Percentiles rank a stretch among this genome's conserved stretches.
Evolutionary conservation across 2,888 invertebrate genomes (phyloP).

Genomic region (Corythucha ciliata): DNA sequence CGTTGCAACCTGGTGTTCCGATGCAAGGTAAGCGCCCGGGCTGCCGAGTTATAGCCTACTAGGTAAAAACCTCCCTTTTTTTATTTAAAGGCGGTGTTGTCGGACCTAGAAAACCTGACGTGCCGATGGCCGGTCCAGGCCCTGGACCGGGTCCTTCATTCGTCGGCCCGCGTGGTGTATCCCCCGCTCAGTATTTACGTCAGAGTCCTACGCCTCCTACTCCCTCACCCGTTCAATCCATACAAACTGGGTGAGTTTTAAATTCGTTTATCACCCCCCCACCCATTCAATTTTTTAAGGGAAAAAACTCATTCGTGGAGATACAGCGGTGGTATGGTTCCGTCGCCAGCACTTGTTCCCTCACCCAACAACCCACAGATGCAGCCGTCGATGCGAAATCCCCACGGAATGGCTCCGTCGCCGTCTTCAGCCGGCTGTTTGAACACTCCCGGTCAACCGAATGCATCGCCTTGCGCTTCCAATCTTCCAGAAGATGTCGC

Average conservation of each 20-base stretch:
- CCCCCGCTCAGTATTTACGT: constrained; percentile 64
- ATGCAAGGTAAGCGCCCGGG: constrained; percentile 6
- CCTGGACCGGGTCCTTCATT: constrained; percentile 41
- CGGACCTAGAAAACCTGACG: constrained; percentile 18
- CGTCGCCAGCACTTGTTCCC: constrained; percentile 58
- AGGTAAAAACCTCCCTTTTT: not conserved
- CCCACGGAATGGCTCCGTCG: constrained; percentile 57
- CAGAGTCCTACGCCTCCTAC: constrained; percentile 73
- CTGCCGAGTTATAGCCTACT: not conserved
- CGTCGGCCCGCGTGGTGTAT: constrained; percentile 51
- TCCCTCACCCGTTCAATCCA: constrained; percentile 50
- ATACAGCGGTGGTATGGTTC: constrained; percentile 53
- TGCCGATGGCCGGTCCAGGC: constrained; percentile 1
- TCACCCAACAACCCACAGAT: constrained; percentile 55
- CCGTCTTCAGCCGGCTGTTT: constrained; percentile 59
- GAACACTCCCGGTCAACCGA: constrained; percentile 63
- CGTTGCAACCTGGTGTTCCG: constrained; percentile 14
- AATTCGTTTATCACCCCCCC: no score
- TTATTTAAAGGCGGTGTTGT: constrained; percentile 9
- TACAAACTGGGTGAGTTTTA: constrained; percentile 18
- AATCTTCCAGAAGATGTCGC: constrained; percentile 73
- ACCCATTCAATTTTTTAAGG: no score
- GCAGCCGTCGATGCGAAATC: constrained; percentile 37
- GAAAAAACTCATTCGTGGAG: no score
- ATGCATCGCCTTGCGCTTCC: constrained; percentile 57